These are phyloP conservation scores for Rallus crepitans DNA, from an alignment of 2,797 vertebrate genomes.

Conservation along the genomic window DNA sequence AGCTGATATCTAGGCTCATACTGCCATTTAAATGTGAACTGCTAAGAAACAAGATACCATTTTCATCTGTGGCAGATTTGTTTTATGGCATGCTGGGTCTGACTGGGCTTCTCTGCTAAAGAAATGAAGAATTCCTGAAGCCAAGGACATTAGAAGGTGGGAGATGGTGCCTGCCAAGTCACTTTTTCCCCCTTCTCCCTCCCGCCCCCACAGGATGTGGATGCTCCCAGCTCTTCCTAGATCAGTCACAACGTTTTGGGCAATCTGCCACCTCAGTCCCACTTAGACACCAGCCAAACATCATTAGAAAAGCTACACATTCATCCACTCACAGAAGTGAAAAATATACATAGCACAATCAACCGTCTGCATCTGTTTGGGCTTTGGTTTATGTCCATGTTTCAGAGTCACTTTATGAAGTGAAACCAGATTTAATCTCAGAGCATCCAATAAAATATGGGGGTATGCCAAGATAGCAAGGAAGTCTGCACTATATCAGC, in stretches of 20 bases:
- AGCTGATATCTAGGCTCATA: conserved; percentile 21
- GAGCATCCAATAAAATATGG: neutral
- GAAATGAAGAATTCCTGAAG: conserved; percentile 24
- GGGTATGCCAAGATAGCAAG: neutral
- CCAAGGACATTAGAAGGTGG: conserved; percentile 48
- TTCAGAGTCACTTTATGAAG: conserved; percentile 21
- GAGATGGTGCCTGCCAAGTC: neutral
- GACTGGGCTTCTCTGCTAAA: conserved; percentile 7
- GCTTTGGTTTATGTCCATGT: conserved; percentile 26
- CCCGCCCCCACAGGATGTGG: neutral
- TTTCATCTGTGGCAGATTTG: conserved; percentile 34
- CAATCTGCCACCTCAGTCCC: conserved; percentile 12
- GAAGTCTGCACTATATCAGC: neutral
- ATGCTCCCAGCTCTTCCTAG: conserved; percentile 7
- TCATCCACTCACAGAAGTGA: neutral
- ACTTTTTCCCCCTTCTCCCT: neutral
- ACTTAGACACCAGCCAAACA: neutral
- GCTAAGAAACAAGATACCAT: conserved; percentile 38
- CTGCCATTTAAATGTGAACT: conserved; percentile 58
- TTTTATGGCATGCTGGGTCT: neutral
- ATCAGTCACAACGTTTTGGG: neutral
- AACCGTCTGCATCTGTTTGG: conserved; percentile 9
- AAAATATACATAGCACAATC: neutral
- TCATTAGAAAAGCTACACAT: conserved; percentile 24
- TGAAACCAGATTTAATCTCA: conserved; percentile 6